Evolutionary conservation across 2,888 invertebrate species (phyloP).

Genomic region (Caenorhabditis sinica): DNA sequence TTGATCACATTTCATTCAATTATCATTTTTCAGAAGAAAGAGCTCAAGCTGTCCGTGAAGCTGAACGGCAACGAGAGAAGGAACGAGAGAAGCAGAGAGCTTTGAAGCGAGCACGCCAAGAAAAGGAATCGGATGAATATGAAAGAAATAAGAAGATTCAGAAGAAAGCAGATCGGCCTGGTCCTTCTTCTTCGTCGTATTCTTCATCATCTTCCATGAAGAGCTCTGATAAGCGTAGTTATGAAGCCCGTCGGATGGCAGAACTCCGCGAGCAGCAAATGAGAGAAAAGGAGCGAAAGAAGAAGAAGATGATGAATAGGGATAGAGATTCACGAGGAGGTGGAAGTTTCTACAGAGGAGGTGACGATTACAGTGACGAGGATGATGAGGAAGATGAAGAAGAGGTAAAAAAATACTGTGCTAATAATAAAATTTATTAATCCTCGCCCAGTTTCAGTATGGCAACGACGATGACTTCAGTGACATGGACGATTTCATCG

Average conservation of each 20-base stretch:
- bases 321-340: constrained; percentile 30
- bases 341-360: constrained; percentile 50
- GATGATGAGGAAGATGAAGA: constrained; percentile 66
- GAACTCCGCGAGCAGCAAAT: constrained; percentile 60
- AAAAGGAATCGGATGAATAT: constrained; percentile 24
- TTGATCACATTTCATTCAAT: neutral
- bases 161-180: constrained; percentile 5
- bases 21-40: constrained; percentile 46
- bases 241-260: constrained; percentile 59
- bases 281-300: constrained; percentile 48
- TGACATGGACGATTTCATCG: constrained; percentile 83
- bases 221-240: constrained; percentile 22
- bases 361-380: constrained; percentile 55
- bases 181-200: constrained; percentile 7
- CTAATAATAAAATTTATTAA: neutral
- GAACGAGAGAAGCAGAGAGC: constrained; percentile 49
- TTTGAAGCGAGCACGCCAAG: constrained; percentile 47
- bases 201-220: constrained; percentile 8
- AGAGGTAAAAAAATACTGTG: neutral
- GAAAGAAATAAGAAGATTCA: constrained; percentile 44
- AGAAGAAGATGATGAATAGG: constrained; percentile 14
- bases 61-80: constrained; percentile 54
- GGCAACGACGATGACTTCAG: constrained; percentile 80
- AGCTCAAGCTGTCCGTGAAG: constrained; percentile 40
- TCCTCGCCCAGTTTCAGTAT: constrained; percentile 41